Evolutionary conservation across 2,888 invertebrate species (phyloP).

Genomic region (Oscheius sp.): DNA sequence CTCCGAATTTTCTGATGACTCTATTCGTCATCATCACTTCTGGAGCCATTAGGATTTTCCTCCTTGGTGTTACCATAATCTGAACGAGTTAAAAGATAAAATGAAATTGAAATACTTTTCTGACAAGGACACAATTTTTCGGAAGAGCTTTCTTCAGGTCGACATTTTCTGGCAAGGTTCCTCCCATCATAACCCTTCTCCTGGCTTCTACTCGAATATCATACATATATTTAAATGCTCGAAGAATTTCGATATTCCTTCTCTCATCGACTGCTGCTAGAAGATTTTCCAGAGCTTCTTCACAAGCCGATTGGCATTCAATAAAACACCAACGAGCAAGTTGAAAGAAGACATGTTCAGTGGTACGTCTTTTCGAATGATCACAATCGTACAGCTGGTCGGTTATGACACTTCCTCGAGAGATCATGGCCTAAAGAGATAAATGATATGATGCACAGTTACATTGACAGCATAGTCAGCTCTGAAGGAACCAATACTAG

Average conservation of each 20-base stretch:
- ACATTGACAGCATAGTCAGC: conserved; percentile 52
- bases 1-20: conserved; percentile 59
- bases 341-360: conserved; percentile 17
- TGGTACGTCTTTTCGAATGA: conserved; percentile 10
- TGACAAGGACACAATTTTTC: conserved; percentile 47
- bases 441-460: too few relatives aligned
- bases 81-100: conserved; percentile 19
- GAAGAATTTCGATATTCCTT: conserved; percentile 39
- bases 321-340: conserved; percentile 32
- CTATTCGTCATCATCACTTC: conserved; percentile 68
- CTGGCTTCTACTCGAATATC: conserved; percentile 30
- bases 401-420: conserved; percentile 52
- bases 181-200: conserved; percentile 31
- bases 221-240: conserved; percentile 45
- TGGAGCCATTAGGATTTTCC: conserved; percentile 52
- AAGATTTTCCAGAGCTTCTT: conserved; percentile 56
- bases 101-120: conserved; percentile 32
- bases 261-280: conserved; percentile 56
- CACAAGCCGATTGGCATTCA: conserved; percentile 53
- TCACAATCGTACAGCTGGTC: conserved; percentile 50
- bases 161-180: conserved; percentile 9
- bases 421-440: conserved; percentile 51
- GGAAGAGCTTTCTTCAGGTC: conserved; percentile 32
- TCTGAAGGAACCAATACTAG: conserved; percentile 46
- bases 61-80: conserved; percentile 54